phyloP scores from a whole-genome alignment of 2,888 invertebrate species.

The Acleris sparsana region DNA sequence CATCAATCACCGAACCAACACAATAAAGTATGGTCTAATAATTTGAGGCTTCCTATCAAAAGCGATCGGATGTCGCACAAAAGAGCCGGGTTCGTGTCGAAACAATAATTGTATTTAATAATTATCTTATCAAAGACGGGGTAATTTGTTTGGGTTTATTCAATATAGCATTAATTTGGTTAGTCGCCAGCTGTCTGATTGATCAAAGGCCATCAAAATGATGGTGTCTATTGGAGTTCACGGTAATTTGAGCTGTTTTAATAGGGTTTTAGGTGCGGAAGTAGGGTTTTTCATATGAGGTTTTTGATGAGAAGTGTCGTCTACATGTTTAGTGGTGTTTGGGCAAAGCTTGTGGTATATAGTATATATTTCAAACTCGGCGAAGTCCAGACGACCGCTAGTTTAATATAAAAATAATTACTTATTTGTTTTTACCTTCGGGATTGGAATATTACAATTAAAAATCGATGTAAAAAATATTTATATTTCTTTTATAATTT shows the following conservation, averaged over 20 bases:
- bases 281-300: background rate
- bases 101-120: constrained; percentile 76
- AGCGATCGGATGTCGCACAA: constrained; percentile 45
- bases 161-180: constrained; percentile 67
- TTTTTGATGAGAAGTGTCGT: no score
- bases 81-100: constrained; percentile 66
- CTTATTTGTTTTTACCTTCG: no score
- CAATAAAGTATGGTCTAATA: background rate
- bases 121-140: constrained; percentile 68
- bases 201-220: constrained; percentile 57
- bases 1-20: no score
- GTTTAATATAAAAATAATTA: no score
- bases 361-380: no score
- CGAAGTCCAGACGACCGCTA: no score
- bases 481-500: no score
- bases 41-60: constrained; percentile 23
- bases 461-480: no score
- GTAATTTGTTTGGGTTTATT: constrained; percentile 67
- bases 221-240: constrained; percentile 46
- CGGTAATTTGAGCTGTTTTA: constrained; percentile 55
- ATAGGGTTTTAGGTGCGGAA: constrained; percentile 45
- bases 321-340: no score
- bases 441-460: no score
- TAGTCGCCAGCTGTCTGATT: constrained; percentile 63
- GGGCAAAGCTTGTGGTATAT: no score